phyloP scores from a whole-genome alignment of 1,140 invertebrate genomes.

The Trichomalopsis sarcophagae region DNA sequence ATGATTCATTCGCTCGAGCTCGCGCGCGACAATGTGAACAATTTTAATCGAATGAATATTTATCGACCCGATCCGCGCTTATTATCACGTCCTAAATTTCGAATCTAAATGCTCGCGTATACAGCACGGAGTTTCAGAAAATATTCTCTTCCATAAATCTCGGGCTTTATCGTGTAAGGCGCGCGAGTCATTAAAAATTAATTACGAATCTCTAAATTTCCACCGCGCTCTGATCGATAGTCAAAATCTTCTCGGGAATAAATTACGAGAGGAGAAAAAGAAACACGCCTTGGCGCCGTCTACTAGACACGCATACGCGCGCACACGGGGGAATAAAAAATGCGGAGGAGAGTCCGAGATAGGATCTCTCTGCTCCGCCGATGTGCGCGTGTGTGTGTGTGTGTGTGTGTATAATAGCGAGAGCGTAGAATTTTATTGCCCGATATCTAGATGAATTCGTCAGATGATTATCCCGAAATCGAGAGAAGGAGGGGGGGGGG shows the following conservation, averaged over 20 bases:
- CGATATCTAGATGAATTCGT: constrained; percentile 73
- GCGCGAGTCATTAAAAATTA: constrained; percentile 29
- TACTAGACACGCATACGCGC: constrained; percentile 36
- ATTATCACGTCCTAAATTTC: constrained; percentile 18
- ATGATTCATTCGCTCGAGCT: not conserved
- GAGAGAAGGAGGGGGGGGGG: not conserved
- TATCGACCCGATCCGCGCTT: not conserved
- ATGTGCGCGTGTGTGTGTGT: not conserved
- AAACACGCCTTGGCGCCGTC: constrained; percentile 63
- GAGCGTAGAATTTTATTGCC: constrained; percentile 70
- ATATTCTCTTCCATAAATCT: not conserved
- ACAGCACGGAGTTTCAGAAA: not conserved
- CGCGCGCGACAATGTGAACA: not conserved
- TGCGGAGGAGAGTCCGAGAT: constrained; percentile 63
- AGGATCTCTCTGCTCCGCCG: constrained; percentile 58
- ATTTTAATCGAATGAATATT: constrained; percentile 19
- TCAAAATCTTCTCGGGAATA: constrained; percentile 36
- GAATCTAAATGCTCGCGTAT: not conserved
- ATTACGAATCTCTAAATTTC: constrained; percentile 22
- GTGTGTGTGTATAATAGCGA: constrained; percentile 10
- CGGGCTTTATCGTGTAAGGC: not conserved
- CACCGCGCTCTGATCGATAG: constrained; percentile 35
- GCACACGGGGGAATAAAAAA: constrained; percentile 49
- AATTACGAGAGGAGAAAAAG: constrained; percentile 19
- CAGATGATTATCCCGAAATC: constrained; percentile 65